Evolutionary conservation across 1,140 invertebrate genomes (phyloP).

Genomic region (Drosophila seguyi): DNA sequence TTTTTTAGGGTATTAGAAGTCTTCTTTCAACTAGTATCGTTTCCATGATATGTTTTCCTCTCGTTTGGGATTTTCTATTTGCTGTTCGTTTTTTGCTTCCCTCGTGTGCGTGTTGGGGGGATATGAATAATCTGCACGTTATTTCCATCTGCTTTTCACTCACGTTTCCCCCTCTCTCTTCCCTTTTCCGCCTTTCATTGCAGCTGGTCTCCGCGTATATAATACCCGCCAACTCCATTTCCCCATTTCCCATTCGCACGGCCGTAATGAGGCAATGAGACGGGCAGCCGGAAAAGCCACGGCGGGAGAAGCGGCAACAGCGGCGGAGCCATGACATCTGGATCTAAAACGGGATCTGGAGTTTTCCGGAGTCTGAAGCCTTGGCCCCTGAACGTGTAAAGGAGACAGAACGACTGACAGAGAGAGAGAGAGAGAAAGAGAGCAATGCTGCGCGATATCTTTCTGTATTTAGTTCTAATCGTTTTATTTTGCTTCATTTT

Average conservation of each 20-base stretch:
- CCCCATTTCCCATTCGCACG: constrained; percentile 42
- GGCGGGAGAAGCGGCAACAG: constrained; percentile 17
- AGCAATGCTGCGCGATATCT: constrained; percentile 83
- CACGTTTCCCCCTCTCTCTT: constrained; percentile 16
- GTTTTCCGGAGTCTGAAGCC: constrained; percentile 44
- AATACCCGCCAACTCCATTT: constrained; percentile 13
- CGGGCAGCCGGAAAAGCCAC: constrained; percentile 33
- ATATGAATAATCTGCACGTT: constrained; percentile 57
- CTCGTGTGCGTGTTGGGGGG: constrained; percentile 21
- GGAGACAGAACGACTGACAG: neutral
- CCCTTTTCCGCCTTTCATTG: constrained; percentile 37
- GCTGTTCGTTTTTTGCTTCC: constrained; percentile 6
- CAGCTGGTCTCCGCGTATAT: constrained; percentile 37
- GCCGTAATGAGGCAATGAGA: constrained; percentile 57
- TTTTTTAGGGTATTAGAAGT: constrained; percentile 1
- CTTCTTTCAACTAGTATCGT: neutral
- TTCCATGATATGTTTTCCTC: constrained; percentile 14
- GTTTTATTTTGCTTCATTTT: constrained; percentile 85
- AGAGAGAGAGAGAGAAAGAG: neutral
- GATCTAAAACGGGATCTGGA: constrained; percentile 35
- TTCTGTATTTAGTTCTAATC: constrained; percentile 83
- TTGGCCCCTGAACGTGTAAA: constrained; percentile 42
- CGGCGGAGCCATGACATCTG: constrained; percentile 50
- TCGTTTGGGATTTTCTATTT: constrained; percentile 9
- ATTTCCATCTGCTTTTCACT: constrained; percentile 45